phyloP scores from a whole-genome alignment of 2,888 invertebrate species.

The Luperina nickerlii region DNA sequence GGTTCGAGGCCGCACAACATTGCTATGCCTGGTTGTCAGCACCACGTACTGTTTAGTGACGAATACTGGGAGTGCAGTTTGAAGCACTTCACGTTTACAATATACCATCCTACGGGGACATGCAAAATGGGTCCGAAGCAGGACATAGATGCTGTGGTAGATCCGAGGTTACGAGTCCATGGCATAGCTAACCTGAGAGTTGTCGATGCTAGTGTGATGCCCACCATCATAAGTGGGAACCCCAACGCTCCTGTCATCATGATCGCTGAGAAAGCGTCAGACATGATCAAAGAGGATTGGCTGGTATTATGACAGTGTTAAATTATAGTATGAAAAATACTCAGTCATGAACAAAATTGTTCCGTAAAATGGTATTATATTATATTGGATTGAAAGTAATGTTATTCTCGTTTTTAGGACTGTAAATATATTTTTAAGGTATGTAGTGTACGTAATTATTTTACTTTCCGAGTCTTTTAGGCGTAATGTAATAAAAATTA shows the following conservation, averaged over 20 bases:
- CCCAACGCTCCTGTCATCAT: conserved; percentile 97
- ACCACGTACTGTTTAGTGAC: conserved; percentile 93
- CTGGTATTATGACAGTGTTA: conserved; percentile 88
- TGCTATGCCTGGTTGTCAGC: conserved; percentile 95
- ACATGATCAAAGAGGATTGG: conserved; percentile 97
- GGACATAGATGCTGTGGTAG: conserved; percentile 95
- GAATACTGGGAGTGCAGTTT: conserved; percentile 97
- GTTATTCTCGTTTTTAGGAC: conserved; percentile 45
- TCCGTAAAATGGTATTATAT: conserved; percentile 56
- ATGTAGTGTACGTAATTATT: conserved; percentile 55
- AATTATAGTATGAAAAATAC: conserved; percentile 55
- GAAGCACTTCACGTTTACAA: conserved; percentile 95
- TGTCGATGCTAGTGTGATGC: conserved; percentile 97
- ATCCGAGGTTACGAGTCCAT: conserved; percentile 94
- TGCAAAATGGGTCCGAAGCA: conserved; percentile 96
- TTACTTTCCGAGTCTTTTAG: conserved; percentile 51
- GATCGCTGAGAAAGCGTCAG: conserved; percentile 97
- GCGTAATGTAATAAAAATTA: conserved; percentile 54
- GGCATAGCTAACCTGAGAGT: conserved; percentile 94
- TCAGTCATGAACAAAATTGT: conserved; percentile 62
- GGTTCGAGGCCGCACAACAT: conserved; percentile 94
- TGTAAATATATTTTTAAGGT: conserved; percentile 64
- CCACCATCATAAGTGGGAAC: conserved; percentile 96
- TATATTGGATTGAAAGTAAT: conserved; percentile 51
- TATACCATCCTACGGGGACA: conserved; percentile 96